Base-by-base conservation (phyloP, 2,113 vertebrate species). In the Halcyon senegalensis region DNA sequence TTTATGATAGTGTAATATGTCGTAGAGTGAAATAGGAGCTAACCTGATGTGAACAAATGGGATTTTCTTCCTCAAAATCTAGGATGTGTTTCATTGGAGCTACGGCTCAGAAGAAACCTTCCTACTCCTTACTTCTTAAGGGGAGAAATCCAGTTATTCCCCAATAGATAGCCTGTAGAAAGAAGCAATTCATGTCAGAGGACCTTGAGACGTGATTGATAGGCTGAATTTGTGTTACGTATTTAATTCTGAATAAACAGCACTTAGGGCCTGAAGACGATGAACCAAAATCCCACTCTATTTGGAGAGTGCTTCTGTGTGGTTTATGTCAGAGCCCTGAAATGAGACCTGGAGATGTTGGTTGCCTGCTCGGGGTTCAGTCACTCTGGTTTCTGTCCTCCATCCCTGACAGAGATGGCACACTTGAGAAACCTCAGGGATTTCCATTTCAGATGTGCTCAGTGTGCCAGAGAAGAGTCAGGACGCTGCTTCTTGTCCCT, bases 171-270 rank as follows among this genome's bases (percentile, higher is more conserved):
- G 10, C 2, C 46, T 44, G 17, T 31, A 66, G 59, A 64, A 62
- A 31, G 23, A 81, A 76, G 43, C 28, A 73, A 6, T 83, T 86
- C 0, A 35, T 63, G 41, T 74, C n/a, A 25, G 55, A 68, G 72
- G 37, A 73, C 41, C 11, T 35, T 37, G 66, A 69, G n/a, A 24
- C 0, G 0, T 53, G 48, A 16, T 25, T n/a, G 27, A 30, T 48
- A 69, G 48, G 37, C 66, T 69, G 55, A 59, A 79, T 69, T 69
- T 53, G 41, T 72, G 59, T 53, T 69, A 59, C 0, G 0, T 46
- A 12, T 30, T 83, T 78, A 75, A 13, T 80, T 78, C 62, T 79
- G 13, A 69, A 43, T 28, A 46, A 68, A 55, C 19, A 55, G 16
- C 51, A 60, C 63, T 75, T 58, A 21, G 48, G 28, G 16, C 50